Percentiles rank a stretch among this genome's conserved stretches.
These are phyloP conservation scores for Periphyllus acericola DNA, from an alignment of 2,888 invertebrate species.

Conservation along the genomic window DNA sequence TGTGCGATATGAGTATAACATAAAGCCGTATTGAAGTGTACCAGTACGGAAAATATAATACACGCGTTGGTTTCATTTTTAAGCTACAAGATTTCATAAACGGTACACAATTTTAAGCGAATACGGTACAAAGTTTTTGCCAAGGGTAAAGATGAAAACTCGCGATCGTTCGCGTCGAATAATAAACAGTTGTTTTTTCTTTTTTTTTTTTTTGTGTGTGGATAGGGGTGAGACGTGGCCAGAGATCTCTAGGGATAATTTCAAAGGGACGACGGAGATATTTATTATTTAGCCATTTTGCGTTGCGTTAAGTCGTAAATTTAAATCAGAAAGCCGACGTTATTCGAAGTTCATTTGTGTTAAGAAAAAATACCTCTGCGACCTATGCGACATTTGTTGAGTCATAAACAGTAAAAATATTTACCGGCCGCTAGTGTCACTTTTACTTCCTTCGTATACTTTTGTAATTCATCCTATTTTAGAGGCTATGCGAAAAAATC, in stretches of 20 bases:
- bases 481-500: neutral
- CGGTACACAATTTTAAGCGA: constrained; percentile 4
- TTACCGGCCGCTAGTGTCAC: neutral
- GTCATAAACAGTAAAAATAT: neutral
- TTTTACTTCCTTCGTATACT: neutral
- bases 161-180: constrained; percentile 33
- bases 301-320: constrained; percentile 3
- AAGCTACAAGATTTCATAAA: constrained; percentile 17
- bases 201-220: neutral
- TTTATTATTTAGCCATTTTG: constrained; percentile 43
- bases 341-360: constrained; percentile 40
- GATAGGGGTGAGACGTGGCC: neutral
- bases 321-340: constrained; percentile 31
- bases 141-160: constrained; percentile 37
- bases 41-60: neutral
- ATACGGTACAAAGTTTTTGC: constrained; percentile 27
- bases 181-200: constrained; percentile 34
- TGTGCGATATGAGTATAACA: neutral
- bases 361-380: constrained; percentile 10
- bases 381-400: neutral
- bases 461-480: neutral
- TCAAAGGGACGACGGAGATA: constrained; percentile 36
- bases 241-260: constrained; percentile 37
- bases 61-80: neutral
- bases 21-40: neutral